Percentiles rank a stretch among this genome's conserved stretches.
These are phyloP conservation scores for Coranthus polyacanthus DNA, from an alignment of 2,797 vertebrate genomes.

Conservation along the genomic window DNA sequence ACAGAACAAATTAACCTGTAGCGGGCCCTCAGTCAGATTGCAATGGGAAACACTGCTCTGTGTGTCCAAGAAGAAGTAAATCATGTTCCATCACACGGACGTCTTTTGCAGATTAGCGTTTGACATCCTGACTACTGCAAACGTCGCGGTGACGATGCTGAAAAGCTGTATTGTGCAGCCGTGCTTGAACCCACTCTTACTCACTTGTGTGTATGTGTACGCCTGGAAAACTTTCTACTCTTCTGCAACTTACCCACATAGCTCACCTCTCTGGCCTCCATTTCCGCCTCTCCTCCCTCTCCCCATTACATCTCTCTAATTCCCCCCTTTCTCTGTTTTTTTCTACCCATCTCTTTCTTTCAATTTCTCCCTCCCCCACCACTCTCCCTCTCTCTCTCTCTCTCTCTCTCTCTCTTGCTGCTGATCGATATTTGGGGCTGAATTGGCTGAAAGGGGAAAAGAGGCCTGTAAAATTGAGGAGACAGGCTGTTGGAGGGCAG, in stretches of 20 bases:
- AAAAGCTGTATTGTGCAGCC: too few relatives aligned
- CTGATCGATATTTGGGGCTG: slow-evolving; percentile 85
- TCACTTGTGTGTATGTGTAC: neutral
- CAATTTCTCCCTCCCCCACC: slow-evolving; percentile 35
- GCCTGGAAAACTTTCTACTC: slow-evolving; percentile 50
- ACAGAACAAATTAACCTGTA: too few relatives aligned
- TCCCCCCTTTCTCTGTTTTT: slow-evolving; percentile 31
- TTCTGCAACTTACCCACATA: slow-evolving; percentile 62
- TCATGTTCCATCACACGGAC: too few relatives aligned
- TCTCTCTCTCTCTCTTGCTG: slow-evolving; percentile 29
- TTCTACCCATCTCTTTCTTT: slow-evolving; percentile 55
- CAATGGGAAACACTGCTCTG: too few relatives aligned
- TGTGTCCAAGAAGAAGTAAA: too few relatives aligned
- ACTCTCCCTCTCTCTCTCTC: slow-evolving; percentile 1
- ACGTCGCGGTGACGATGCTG: too few relatives aligned
- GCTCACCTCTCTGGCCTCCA: slow-evolving; percentile 71
- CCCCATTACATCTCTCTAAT: slow-evolving; percentile 54
- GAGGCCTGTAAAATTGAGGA: slow-evolving; percentile 82
- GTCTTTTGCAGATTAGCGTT: too few relatives aligned
- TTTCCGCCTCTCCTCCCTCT: slow-evolving; percentile 54
- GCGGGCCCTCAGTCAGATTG: too few relatives aligned
- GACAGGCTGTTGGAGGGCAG: slow-evolving; percentile 80
- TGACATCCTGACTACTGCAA: too few relatives aligned
- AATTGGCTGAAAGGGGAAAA: slow-evolving; percentile 85
- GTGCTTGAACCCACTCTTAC: neutral